These are phyloP conservation scores for Corythucha ciliata DNA, from an alignment of 2,888 invertebrate species.

Conservation along the genomic window DNA sequence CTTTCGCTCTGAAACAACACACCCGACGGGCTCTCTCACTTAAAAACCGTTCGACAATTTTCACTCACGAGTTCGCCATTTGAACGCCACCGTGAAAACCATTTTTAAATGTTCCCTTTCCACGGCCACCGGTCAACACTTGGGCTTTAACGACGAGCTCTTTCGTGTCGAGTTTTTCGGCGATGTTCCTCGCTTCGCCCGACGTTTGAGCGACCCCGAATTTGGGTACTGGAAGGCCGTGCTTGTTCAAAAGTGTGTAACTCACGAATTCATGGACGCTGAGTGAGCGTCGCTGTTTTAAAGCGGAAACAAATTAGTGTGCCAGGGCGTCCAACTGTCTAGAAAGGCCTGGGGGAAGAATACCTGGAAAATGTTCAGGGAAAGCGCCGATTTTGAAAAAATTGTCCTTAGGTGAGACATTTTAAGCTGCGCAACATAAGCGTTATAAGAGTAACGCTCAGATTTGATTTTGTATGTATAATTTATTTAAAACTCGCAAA, in stretches of 20 bases:
- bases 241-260: slow-evolving; percentile 73
- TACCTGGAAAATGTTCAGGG: too few relatives aligned
- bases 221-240: slow-evolving; percentile 81
- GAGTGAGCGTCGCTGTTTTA: slow-evolving; percentile 62
- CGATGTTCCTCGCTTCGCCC: slow-evolving; percentile 71
- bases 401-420: too few relatives aligned
- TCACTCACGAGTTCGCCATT: slow-evolving; percentile 15
- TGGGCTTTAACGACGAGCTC: slow-evolving; percentile 82
- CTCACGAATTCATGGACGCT: slow-evolving; percentile 95
- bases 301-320: too few relatives aligned
- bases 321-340: too few relatives aligned
- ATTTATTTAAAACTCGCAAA: too few relatives aligned
- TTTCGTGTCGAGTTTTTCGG: slow-evolving; percentile 62
- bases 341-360: too few relatives aligned
- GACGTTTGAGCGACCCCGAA: slow-evolving; percentile 79
- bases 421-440: too few relatives aligned
- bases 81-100: slow-evolving; percentile 87
- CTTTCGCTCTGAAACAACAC: slow-evolving; percentile 63
- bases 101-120: slow-evolving; percentile 84
- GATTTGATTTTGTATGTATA: too few relatives aligned
- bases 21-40: too few relatives aligned
- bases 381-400: too few relatives aligned
- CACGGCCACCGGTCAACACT: slow-evolving; percentile 88
- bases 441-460: too few relatives aligned
- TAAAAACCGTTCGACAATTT: too few relatives aligned